phyloP scores from a whole-genome alignment of 2,113 vertebrate species.

The human (Homo sapiens) region GRCh38 chr16:79014501-79015000 shows the following conservation, averaged over 20 bases:
- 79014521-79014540: neutral
- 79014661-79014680: fast-evolving
- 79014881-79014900: neutral
- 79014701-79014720: neutral
- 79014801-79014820: neutral
- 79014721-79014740: neutral
- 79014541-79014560: neutral
- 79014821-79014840: neutral
- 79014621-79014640: fast-evolving
- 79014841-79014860: neutral
- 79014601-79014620: neutral
- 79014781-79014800: neutral
- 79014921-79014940: no score
- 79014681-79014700: neutral
- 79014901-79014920: fast-evolving
- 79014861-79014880: no score
- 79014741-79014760: neutral
- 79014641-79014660: neutral
- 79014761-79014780: neutral
- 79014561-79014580: neutral
- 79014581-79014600: neutral
- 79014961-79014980: neutral
- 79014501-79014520: neutral
- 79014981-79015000: neutral
- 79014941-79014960: neutral